These are phyloP conservation scores for Anser brachyrhynchus DNA, from an alignment of 2,113 vertebrate genomes.

Conservation along the genomic window DNA sequence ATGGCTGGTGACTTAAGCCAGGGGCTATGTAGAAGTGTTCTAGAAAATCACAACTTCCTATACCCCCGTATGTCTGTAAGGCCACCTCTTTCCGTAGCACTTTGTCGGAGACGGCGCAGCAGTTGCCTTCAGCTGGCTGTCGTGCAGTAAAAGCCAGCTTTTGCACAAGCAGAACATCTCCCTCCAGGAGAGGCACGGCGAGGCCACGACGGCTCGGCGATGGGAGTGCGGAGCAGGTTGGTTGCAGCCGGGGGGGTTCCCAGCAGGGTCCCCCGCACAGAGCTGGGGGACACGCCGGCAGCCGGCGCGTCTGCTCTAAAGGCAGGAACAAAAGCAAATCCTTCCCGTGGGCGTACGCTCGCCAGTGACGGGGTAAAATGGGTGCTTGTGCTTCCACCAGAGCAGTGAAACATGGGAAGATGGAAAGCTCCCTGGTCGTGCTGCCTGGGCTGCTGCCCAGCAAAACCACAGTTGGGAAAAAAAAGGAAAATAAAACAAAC, in stretches of 20 bases:
- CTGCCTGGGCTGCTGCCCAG: constrained; percentile 48
- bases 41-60: not conserved
- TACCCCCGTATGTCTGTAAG: not conserved
- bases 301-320: not conserved
- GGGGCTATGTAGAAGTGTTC: not conserved
- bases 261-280: no score
- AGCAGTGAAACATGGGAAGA: constrained; percentile 11
- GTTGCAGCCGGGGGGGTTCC: not conserved
- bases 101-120: not conserved
- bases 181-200: not conserved
- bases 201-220: not conserved
- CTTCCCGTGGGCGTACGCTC: no score
- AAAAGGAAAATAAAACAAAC: constrained; percentile 22
- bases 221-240: not conserved
- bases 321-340: not conserved
- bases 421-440: not conserved
- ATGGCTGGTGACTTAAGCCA: not conserved
- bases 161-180: not conserved
- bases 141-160: not conserved
- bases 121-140: fast-evolving
- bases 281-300: no score
- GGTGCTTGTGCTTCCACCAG: constrained; percentile 40
- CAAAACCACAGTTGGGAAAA: constrained; percentile 24
- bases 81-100: not conserved
- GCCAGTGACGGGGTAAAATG: constrained; percentile 29